Percentiles rank a stretch among this genome's conserved stretches.
phyloP scores from a whole-genome alignment of 2,797 vertebrate genomes.

The Characodon lateralis region DNA sequence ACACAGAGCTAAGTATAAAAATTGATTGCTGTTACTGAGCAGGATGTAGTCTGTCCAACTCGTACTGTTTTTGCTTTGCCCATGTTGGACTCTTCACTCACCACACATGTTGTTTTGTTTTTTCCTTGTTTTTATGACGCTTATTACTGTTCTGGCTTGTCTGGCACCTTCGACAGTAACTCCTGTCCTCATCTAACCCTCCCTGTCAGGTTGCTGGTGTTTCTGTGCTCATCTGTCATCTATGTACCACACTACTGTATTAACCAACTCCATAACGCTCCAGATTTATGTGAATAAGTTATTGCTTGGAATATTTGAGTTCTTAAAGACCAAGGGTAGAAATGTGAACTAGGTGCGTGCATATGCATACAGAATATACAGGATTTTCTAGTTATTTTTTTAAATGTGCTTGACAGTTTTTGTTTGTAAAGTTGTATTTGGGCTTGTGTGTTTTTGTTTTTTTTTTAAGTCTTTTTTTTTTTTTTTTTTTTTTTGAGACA shows the following conservation, averaged over 20 bases:
- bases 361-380: conserved; percentile 70
- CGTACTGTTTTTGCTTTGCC: conserved; percentile 46
- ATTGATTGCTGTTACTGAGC: conserved; percentile 54
- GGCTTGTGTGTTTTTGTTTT: conserved; percentile 71
- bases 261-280: conserved; percentile 68
- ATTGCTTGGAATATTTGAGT: conserved; percentile 43
- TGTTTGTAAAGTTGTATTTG: conserved; percentile 66
- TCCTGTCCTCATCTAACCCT: neutral
- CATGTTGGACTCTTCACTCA: conserved; percentile 38
- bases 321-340: conserved; percentile 55
- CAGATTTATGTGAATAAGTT: conserved; percentile 62
- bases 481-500: conserved; percentile 54
- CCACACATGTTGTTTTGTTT: conserved; percentile 9
- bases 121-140: neutral
- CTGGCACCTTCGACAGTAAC: conserved; percentile 10
- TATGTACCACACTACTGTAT: conserved; percentile 71
- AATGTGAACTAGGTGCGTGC: conserved; percentile 60
- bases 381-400: conserved; percentile 6
- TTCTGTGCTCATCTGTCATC: conserved; percentile 48
- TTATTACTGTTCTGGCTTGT: conserved; percentile 9
- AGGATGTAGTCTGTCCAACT: conserved; percentile 50
- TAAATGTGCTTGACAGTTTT: conserved; percentile 64
- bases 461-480: conserved; percentile 52
- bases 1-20: conserved; percentile 71
- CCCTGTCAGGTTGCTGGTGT: conserved; percentile 22